A percentile compares a stretch with the other conserved stretches of the same genome.
Evolutionary conservation across 2,888 invertebrate species (phyloP).

Genomic region (Nebria brevicollis): DNA sequence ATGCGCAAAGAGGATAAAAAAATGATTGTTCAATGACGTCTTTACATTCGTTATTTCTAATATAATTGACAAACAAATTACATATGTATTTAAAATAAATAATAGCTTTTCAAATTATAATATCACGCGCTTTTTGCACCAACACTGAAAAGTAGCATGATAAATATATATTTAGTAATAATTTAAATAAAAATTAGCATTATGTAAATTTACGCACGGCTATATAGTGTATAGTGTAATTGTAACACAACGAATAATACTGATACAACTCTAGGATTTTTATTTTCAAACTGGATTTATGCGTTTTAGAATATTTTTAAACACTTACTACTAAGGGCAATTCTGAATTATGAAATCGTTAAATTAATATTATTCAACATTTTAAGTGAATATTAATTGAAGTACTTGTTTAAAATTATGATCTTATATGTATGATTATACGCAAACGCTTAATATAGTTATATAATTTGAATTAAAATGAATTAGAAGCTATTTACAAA

Average conservation of each 20-base stretch:
- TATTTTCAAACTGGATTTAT: not conserved
- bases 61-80: not conserved
- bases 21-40: no score
- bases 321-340: not conserved
- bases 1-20: no score
- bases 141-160: slow-evolving; percentile 21
- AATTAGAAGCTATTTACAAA: not conserved
- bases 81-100: not conserved
- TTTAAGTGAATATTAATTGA: no score
- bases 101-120: slow-evolving; percentile 31
- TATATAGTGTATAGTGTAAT: slow-evolving; percentile 17
- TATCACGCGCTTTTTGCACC: slow-evolving; percentile 33
- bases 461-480: slow-evolving; percentile 7
- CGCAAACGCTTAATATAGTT: slow-evolving; percentile 10
- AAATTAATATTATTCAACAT: no score
- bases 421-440: not conserved
- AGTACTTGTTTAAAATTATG: not conserved
- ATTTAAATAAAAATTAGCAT: slow-evolving; percentile 3
- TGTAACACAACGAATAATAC: slow-evolving; percentile 3
- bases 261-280: not conserved
- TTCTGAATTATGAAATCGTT: not conserved
- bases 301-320: not conserved
- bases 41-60: no score
- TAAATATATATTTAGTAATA: slow-evolving; percentile 10
- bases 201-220: slow-evolving; percentile 12